Conservation (phyloP, 2,888 invertebrate species). For the Selenia dentaria region DNA sequence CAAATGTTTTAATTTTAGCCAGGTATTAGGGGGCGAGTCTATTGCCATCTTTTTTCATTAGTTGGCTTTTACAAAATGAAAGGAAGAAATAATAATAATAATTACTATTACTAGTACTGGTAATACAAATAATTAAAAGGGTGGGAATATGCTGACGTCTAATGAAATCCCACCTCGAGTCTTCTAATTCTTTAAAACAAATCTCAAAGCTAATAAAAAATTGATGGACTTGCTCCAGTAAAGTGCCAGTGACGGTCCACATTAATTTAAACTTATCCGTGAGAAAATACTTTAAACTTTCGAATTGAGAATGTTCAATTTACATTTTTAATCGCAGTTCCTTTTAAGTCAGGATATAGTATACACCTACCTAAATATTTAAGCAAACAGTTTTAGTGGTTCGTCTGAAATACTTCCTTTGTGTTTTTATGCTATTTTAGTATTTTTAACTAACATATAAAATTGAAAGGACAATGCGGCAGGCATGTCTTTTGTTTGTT, state of each 20-base stretch:
- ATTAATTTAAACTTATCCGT: conserved; percentile 77
- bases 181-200: conserved; percentile 55
- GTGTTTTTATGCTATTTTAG: too few species aligned
- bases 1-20: too few species aligned
- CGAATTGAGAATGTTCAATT: conserved; percentile 71
- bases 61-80: too few species aligned
- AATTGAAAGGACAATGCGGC: too few species aligned
- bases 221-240: conserved; percentile 59
- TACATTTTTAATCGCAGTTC: conserved; percentile 72
- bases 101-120: too few species aligned
- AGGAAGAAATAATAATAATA: too few species aligned
- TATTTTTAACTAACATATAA: too few species aligned
- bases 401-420: too few species aligned
- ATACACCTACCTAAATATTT: conserved; percentile 59
- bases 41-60: too few species aligned
- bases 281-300: conserved; percentile 75
- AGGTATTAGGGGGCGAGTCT: too few species aligned
- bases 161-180: conserved; percentile 59
- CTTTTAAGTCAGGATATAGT: conserved; percentile 60
- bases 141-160: conserved; percentile 48
- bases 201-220: conserved; percentile 70
- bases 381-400: conserved; percentile 37
- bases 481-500: too few species aligned
- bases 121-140: too few species aligned
- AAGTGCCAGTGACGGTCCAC: conserved; percentile 66